phyloP scores from a whole-genome alignment of 2,888 invertebrate genomes.

The Dasypolia templi region DNA sequence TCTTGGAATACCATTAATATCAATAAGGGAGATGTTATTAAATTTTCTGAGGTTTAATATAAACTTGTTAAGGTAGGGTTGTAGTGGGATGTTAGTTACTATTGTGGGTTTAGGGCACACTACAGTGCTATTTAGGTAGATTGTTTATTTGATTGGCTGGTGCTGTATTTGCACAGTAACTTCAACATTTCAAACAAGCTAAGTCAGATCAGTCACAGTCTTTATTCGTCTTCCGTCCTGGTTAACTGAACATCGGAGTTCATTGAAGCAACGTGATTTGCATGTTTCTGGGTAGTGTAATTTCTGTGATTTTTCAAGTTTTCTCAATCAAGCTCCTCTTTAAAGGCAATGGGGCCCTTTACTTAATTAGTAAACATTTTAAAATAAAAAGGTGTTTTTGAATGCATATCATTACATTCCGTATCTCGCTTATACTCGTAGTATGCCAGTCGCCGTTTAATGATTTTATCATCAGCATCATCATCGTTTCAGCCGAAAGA shows the following conservation, averaged over 20 bases:
- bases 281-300: background rate
- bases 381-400: background rate
- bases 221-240: background rate
- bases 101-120: conserved; percentile 17
- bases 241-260: background rate
- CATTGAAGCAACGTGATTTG: background rate
- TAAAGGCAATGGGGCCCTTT: background rate
- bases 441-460: background rate
- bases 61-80: conserved; percentile 53
- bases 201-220: background rate
- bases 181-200: background rate
- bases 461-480: too few species aligned
- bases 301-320: background rate
- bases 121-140: conserved; percentile 1
- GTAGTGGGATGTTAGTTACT: conserved; percentile 13
- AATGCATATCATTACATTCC: background rate
- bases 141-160: background rate
- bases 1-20: conserved; percentile 64
- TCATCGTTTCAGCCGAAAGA: too few species aligned
- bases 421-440: background rate
- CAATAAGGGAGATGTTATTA: conserved; percentile 60
- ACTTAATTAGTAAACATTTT: background rate
- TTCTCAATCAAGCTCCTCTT: background rate
- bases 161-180: background rate
- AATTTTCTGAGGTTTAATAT: conserved; percentile 51